Percentiles rank a stretch among this genome's conserved stretches.
phyloP scores from a whole-genome alignment of 2,888 invertebrate species.

The Lycia hirtaria region DNA sequence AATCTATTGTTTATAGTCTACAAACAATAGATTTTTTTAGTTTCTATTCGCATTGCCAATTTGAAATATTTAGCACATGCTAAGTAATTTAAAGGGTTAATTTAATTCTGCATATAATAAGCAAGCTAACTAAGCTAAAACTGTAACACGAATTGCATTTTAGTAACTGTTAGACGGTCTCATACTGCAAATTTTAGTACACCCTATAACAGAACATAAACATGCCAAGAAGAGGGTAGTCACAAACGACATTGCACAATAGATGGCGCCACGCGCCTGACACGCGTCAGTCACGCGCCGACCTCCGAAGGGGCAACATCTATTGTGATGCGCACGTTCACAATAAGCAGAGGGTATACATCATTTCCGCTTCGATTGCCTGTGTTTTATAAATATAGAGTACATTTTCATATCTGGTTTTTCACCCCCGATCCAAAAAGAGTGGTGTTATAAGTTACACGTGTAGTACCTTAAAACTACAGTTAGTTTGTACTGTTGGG shows the following conservation, averaged over 20 bases:
- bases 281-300: constrained; percentile 67
- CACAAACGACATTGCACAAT: constrained; percentile 66
- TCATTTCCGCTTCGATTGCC: constrained; percentile 26
- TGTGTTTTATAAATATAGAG: constrained; percentile 10
- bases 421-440: background rate
- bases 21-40: too few species aligned
- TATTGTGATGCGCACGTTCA: constrained; percentile 59
- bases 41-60: too few species aligned
- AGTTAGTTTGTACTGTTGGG: too few species aligned
- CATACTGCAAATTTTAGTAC: background rate
- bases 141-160: too few species aligned
- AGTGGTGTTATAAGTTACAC: too few species aligned
- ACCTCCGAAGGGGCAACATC: constrained; percentile 58
- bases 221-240: constrained; percentile 36
- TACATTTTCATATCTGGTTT: background rate
- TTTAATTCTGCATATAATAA: too few species aligned
- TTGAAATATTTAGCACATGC: too few species aligned
- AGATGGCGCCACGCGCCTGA: constrained; percentile 66
- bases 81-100: too few species aligned
- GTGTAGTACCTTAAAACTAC: too few species aligned
- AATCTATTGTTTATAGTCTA: too few species aligned
- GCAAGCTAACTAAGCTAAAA: too few species aligned
- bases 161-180: too few species aligned
- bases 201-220: constrained; percentile 8
- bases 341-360: constrained; percentile 52